Evolutionary conservation across 2,113 vertebrate genomes (phyloP), one percentile per base, ranked within the genome.

Genomic region (Pomatostomus ruficeps): DNA sequence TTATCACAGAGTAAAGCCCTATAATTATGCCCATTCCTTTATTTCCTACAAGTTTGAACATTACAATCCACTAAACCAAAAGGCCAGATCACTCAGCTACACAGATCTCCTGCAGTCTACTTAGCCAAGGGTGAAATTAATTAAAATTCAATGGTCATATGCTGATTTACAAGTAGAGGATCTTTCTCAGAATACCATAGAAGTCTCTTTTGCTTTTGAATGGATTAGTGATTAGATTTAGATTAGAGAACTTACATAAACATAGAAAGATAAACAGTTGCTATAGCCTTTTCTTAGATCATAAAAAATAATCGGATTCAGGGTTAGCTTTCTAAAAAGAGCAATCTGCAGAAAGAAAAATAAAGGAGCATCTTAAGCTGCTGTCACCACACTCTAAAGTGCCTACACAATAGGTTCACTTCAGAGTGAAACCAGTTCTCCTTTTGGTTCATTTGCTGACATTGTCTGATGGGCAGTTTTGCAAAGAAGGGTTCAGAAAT

Each of bases 371-470:
- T 89, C 95, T 89, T 91, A 93, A 96, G 81, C 91, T 2, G 10
- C 85, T 94, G 94, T 63, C 93, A 82, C 46, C 1, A 2, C 4
- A 2, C 77, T 84, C 70, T 62, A 52, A 87, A 93, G 93, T 93
- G 48, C 73, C 55, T 5, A 33, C 57, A 97, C 84, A 96, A 95
- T 88, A 54, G 88, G 57, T 76, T 91, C 87, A 73, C 72, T 91
- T 94, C 94, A 95, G 90, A 96, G 65, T 78, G 85, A 96, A 95
- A 83, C 70, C 74, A 63, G 68, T 85, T 93, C 90, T 93, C 46
- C 87, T 89, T 94, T 93, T 79, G 97, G 94, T 95, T 97, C 96
- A 96, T 89, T 95, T 93, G 80, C 89, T 87, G 77, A 85, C 92
- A 89, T 84, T 96, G 95, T 95, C 86, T 86, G 87, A 80, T 20